These are phyloP conservation scores for Physocephala rufipes DNA, from an alignment of 2,888 invertebrate species.

Conservation along the genomic window DNA sequence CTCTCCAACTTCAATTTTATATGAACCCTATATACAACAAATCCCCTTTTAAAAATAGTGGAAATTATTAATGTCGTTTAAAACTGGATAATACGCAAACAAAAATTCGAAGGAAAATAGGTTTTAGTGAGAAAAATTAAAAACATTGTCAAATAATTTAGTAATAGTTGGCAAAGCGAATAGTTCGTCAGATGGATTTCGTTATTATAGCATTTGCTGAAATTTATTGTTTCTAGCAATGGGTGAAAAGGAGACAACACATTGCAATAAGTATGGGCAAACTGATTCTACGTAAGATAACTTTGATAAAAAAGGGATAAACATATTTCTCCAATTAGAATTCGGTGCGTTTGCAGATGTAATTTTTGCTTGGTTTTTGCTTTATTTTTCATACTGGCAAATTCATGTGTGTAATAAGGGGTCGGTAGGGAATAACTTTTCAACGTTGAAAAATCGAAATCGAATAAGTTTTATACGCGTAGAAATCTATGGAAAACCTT, in stretches of 20 bases:
- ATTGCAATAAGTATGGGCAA: not conserved
- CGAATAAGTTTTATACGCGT: slow-evolving; percentile 35
- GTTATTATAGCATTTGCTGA: slow-evolving; percentile 29
- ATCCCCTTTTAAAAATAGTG: too few species aligned
- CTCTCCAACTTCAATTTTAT: too few species aligned
- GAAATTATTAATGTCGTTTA: too few species aligned
- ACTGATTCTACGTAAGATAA: not conserved
- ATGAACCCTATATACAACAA: too few species aligned
- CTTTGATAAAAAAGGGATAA: slow-evolving; percentile 14
- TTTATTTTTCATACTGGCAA: slow-evolving; percentile 39
- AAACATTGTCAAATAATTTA: too few species aligned
- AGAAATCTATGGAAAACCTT: slow-evolving; percentile 41
- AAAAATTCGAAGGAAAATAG: too few species aligned
- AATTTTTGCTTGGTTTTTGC: slow-evolving; percentile 37
- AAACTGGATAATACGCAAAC: too few species aligned
- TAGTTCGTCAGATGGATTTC: slow-evolving; percentile 12
- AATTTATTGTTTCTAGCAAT: not conserved
- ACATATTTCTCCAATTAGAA: slow-evolving; percentile 29
- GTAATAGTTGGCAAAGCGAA: slow-evolving; percentile 25
- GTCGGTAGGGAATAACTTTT: slow-evolving; percentile 34
- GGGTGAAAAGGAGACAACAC: slow-evolving; percentile 1
- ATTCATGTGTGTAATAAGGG: slow-evolving; percentile 28
- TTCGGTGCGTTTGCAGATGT: slow-evolving; percentile 17
- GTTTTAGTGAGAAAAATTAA: too few species aligned
- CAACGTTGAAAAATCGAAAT: slow-evolving; percentile 36